phyloP scores from a whole-genome alignment of 2,888 invertebrate genomes.

The Acrobasis consociella region DNA sequence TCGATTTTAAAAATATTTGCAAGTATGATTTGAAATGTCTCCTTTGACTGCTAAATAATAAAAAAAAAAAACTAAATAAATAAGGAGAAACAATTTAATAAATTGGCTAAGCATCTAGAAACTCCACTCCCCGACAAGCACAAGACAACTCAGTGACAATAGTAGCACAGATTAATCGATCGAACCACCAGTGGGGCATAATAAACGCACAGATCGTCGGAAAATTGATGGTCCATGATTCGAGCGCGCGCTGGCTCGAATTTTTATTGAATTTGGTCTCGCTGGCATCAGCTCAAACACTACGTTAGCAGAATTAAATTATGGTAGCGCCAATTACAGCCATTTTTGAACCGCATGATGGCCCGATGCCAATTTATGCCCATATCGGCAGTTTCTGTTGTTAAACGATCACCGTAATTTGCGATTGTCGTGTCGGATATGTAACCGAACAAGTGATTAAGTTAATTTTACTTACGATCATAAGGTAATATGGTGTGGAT shows the following conservation, averaged over 20 bases:
- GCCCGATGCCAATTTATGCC: conserved; percentile 72
- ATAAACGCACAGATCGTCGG: conserved; percentile 32
- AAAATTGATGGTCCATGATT: conserved; percentile 56
- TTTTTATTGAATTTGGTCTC: conserved; percentile 70
- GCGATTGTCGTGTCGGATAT: not conserved
- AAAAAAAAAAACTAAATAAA: no score
- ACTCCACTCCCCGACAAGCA: not conserved
- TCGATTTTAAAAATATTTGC: no score
- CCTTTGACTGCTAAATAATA: no score
- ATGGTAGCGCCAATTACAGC: conserved; percentile 74
- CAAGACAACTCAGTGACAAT: not conserved
- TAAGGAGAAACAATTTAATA: no score
- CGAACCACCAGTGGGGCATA: not conserved
- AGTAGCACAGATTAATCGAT: not conserved
- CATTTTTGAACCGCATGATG: conserved; percentile 74
- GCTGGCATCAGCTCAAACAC: conserved; percentile 77
- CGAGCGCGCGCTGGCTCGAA: conserved; percentile 47
- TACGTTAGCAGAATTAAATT: conserved; percentile 77
- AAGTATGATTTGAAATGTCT: no score
- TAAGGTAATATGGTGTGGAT: no score
- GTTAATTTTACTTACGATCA: no score
- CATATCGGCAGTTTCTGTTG: conserved; percentile 48
- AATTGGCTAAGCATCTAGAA: no score
- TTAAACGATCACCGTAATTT: conserved; percentile 13
- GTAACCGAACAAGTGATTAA: not conserved